Base-by-base conservation (phyloP, 1,140 invertebrate genomes). In the Drosophila rufa region DNA sequence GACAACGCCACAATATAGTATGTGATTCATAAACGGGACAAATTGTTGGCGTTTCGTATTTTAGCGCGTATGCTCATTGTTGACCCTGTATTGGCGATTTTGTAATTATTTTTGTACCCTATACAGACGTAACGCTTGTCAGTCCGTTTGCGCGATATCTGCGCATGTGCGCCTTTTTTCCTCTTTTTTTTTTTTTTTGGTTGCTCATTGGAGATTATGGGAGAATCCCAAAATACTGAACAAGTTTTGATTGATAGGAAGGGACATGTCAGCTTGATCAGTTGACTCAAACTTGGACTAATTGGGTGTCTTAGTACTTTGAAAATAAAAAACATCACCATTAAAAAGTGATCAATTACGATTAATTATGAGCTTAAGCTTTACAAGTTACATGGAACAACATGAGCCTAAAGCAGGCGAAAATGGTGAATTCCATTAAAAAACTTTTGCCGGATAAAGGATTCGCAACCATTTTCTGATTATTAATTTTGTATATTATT, bases 71-170 rank as follows among this genome's bases (percentile, higher is more conserved):
- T 61, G 61, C 66, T 65, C 59, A 69, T 80, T 69, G 62, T 75
- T 69, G 80, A 87, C 76, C 83, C 84, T 87, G 76, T 82, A 84
- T 84, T 70, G 73, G 73, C 80, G 85, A 89, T 87, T 87, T 87
- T 84, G 83, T 89, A 87, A 87, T 89, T 22, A 56, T 27, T 43
- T 59, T 53, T 56, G 42, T 51, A 17, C 59, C 50, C 38, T 40
- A 55, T 38, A 55, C 53, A 38, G 30, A 30, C 62, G 66, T 46
- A 55, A 62, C 47, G 53, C 38, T 48, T 62, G 38, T 70, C 58
- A 7, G 51, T 22, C 22, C 59, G 73, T 67, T 58, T 48, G 14
- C n/a, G 30, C 6, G 62, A 53, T 27, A 22, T 53, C 30, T 47
- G 69, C 56, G 42, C 69, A 60, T 53, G 67, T 40, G 46, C 40